Conservation (phyloP, 2,888 invertebrate species). For the Odontomyia ornata region DNA sequence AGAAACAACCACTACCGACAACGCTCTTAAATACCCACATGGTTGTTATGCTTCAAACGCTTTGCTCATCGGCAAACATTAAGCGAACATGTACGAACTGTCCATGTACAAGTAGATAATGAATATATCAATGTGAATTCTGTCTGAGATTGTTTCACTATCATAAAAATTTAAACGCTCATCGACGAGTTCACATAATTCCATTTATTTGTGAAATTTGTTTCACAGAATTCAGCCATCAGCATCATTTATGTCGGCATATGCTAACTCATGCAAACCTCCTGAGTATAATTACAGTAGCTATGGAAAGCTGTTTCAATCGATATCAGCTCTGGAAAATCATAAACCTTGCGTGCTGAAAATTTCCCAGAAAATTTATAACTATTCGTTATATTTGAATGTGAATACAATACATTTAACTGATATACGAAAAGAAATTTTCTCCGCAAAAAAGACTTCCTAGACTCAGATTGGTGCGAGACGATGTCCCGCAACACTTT, state of each 20-base stretch:
- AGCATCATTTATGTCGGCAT: conserved; percentile 3
- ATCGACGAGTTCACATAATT: background rate
- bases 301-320: background rate
- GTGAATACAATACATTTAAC: too few relatives aligned
- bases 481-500: too few relatives aligned
- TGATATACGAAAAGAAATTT: too few relatives aligned
- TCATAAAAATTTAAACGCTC: conserved; percentile 22
- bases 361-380: too few relatives aligned
- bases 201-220: conserved; percentile 26
- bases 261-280: background rate
- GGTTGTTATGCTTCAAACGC: conserved; percentile 5
- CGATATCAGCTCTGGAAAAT: background rate
- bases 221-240: conserved; percentile 14
- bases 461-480: too few relatives aligned
- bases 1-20: background rate
- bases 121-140: conserved; percentile 27
- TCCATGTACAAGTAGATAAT: background rate
- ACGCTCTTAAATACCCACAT: conserved; percentile 10
- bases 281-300: conserved; percentile 24
- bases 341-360: conserved; percentile 15
- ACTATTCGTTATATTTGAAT: too few relatives aligned
- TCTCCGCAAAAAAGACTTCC: too few relatives aligned
- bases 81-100: conserved; percentile 15
- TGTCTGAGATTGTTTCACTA: conserved; percentile 5
- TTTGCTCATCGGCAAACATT: conserved; percentile 23